Evolutionary conservation across 2,888 invertebrate species (phyloP), one percentile per base, ranked within the genome.

Genomic region (Choreutis nemorana): DNA sequence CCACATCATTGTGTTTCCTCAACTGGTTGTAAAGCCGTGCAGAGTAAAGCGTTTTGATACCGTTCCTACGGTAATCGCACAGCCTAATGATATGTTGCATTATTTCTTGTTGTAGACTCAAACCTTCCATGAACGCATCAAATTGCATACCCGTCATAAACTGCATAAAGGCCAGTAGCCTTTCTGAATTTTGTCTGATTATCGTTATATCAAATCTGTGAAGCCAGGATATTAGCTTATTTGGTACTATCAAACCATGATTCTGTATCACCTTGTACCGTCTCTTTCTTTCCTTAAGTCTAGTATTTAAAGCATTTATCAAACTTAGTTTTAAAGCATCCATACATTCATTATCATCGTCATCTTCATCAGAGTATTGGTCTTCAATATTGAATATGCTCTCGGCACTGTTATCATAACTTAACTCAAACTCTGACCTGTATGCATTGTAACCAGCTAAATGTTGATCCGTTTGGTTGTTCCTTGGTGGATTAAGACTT

Each of bases 381-480:
- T 65, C 64, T 35, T 72, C 70, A 29, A 67, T 62, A 50, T 72
- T 67, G 32, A 89, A 70, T 24, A 90, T 72, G 36, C 83, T 81
- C 58, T 95, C 94, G 0, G 93, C 91, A 48, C 87, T 87, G 36
- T 90, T 84, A 56, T 94, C 92, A 53, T 87, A 90, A 39, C 93
- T 93, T 0, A 86, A 77, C 45, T 89, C 89, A 63, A 95, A 95
- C 52, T 94, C 94, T 1, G 92, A 90, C 34, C 94, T 81, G 3
- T 89, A 89, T 11, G 93, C 86, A 56, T 90, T 90, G 55, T 94
- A 95, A 0, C 94, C 94, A 0, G 91, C 90, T 47, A 91, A 81
- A 16, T 84, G 73, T 37, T 62, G 75, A 30, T 78, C 78, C 2
- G 55, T 48, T 26, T 49, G 58, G 28, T 72, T 77, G 41, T 87